Evolutionary conservation across 2,113 vertebrate species (phyloP).

Genomic region (Elaphurus davidianus): DNA sequence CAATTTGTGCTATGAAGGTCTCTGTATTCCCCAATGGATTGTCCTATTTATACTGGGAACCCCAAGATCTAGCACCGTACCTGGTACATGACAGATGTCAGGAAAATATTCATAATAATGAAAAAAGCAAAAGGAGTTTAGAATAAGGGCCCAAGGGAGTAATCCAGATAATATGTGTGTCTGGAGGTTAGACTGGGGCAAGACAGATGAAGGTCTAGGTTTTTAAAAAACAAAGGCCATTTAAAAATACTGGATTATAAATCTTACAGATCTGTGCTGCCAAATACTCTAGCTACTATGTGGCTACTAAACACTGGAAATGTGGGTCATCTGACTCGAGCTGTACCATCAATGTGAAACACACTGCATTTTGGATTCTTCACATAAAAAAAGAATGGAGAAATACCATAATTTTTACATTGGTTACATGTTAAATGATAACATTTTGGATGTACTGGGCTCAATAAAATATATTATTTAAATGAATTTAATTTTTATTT

Average conservation of each 20-base stretch:
- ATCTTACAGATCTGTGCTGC: neutral
- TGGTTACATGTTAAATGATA: neutral
- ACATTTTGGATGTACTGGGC: neutral
- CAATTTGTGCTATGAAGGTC: neutral
- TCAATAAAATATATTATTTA: neutral
- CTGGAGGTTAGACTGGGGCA: neutral
- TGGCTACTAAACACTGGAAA: neutral
- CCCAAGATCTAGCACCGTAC: neutral
- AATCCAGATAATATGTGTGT: neutral
- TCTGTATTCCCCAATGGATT: neutral
- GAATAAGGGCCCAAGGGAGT: neutral
- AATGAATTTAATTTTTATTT: slow-evolving; percentile 13
- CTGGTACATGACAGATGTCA: neutral
- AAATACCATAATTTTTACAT: neutral
- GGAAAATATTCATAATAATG: neutral
- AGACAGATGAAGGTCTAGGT: neutral
- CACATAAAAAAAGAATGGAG: neutral
- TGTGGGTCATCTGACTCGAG: neutral
- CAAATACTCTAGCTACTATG: neutral
- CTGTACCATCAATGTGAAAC: neutral
- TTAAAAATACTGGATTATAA: neutral
- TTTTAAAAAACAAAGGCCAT: neutral
- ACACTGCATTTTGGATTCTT: neutral
- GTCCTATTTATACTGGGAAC: neutral
- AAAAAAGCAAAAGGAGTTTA: neutral